Evolutionary conservation across 1,140 invertebrate genomes (phyloP).

Genomic region (Solenopsis fugax): DNA sequence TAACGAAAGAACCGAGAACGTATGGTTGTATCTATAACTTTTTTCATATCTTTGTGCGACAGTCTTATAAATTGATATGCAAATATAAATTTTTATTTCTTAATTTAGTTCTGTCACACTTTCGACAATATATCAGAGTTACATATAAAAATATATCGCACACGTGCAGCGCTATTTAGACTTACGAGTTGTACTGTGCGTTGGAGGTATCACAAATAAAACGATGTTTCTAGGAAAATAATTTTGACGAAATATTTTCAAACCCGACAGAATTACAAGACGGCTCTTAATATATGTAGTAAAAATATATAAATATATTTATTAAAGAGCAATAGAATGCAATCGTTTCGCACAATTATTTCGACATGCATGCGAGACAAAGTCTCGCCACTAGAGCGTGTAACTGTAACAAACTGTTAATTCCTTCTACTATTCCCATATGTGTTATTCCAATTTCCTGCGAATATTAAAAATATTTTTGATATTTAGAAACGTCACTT

Average conservation of each 20-base stretch:
- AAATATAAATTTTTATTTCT: slow-evolving; percentile 36
- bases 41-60: slow-evolving; percentile 1
- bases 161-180: background rate
- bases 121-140: background rate
- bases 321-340: slow-evolving; percentile 25
- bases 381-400: slow-evolving; percentile 95
- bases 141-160: background rate
- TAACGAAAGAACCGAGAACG: background rate
- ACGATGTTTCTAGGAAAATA: background rate
- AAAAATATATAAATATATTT: slow-evolving; percentile 63
- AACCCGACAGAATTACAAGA: slow-evolving; percentile 17
- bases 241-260: slow-evolving; percentile 18
- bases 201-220: slow-evolving; percentile 16
- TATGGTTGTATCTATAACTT: background rate
- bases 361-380: slow-evolving; percentile 86
- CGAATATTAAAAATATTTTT: slow-evolving; percentile 79
- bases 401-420: slow-evolving; percentile 95
- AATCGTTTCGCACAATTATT: slow-evolving; percentile 30
- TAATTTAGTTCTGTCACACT: slow-evolving; percentile 38
- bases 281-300: slow-evolving; percentile 16
- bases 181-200: background rate
- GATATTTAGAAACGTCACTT: too few relatives aligned
- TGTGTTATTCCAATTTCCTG: slow-evolving; percentile 97
- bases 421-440: slow-evolving; percentile 95
- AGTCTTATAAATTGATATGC: slow-evolving; percentile 25